Base-by-base conservation (phyloP, 2,113 vertebrate species). In the Megaleporinus macrocephalus region DNA sequence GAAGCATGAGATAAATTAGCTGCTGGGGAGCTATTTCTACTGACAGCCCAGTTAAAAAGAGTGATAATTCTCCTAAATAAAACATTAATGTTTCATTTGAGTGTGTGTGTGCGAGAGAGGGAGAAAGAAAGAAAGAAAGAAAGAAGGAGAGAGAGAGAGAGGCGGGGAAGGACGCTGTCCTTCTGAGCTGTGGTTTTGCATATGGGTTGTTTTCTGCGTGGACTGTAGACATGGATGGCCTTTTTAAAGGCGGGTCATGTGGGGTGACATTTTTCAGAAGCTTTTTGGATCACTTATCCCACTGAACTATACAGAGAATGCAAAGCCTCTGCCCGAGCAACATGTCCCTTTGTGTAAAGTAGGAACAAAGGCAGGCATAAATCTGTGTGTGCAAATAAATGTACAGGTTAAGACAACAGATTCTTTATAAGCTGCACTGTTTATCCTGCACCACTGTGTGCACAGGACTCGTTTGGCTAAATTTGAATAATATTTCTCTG, bases 241-340 rank as follows among this genome's bases (percentile, higher is more conserved):
- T 79, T 82, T 85, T 82, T 79, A 88, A 83, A 81, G 20, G 6
- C 33, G 76, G 88, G 90, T 91, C 88, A 86, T 91, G 76, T 84
- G 76, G 90, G 89, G 89, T 84, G 81, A 91, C 81, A n/a, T 72
- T 85, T 88, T 87, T 69, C 62, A 33, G 70, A 47, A 69, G 62
- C 83, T 80, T 83, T 27, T 69, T 24, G 0, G 73, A 71, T 24
- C 81, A 66, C 29, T 20, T 0, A 0, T 78, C 1, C 70, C 51
- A 85, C 49, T 30, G 16, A 77, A 29, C 78, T 49, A 73, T 16
- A 73, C 76, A 72, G 68, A 73, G 81, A 59, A 30, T 26, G 44
- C 24, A 36, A 44, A 61, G 68, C 44, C 55, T 62, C 68, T 59
- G 57, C 11, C 57, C n/a, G n/a, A n/a, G n/a, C n/a, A n/a, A n/a